Evolutionary conservation across 2,113 vertebrate species (phyloP).

Genomic region (Oreochromis spilurus): DNA sequence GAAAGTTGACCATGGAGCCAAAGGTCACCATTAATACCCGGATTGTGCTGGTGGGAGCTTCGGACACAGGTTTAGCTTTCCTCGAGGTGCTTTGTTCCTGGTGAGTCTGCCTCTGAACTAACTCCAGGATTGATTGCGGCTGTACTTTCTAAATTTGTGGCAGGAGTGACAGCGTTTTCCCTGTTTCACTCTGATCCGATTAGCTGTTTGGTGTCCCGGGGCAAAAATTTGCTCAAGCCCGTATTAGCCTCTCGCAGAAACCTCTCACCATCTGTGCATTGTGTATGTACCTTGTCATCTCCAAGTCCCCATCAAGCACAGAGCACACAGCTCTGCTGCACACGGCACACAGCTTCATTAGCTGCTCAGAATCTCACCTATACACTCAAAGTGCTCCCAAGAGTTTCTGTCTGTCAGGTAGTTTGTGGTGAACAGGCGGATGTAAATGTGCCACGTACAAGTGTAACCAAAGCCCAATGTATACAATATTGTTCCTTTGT

Average conservation of each 20-base stretch:
- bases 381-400: neutral
- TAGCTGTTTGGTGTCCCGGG: neutral
- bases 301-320: neutral
- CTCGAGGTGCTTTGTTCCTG: slow-evolving; percentile 83
- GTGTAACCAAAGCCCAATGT: neutral
- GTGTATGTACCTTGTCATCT: neutral
- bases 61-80: slow-evolving; percentile 84
- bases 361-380: neutral
- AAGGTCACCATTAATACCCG: slow-evolving; percentile 81
- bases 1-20: slow-evolving; percentile 84
- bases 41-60: slow-evolving; percentile 92
- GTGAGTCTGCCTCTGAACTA: slow-evolving; percentile 68
- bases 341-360: neutral
- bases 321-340: neutral
- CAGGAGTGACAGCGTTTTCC: neutral
- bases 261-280: slow-evolving; percentile 25
- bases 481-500: neutral
- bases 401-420: neutral
- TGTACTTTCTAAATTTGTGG: neutral
- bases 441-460: neutral
- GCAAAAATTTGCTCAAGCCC: neutral
- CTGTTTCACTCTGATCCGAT: neutral
- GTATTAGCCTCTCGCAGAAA: neutral
- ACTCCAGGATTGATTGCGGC: neutral
- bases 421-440: neutral